phyloP scores from a whole-genome alignment of 2,888 invertebrate species.

The Epirrita christyi region DNA sequence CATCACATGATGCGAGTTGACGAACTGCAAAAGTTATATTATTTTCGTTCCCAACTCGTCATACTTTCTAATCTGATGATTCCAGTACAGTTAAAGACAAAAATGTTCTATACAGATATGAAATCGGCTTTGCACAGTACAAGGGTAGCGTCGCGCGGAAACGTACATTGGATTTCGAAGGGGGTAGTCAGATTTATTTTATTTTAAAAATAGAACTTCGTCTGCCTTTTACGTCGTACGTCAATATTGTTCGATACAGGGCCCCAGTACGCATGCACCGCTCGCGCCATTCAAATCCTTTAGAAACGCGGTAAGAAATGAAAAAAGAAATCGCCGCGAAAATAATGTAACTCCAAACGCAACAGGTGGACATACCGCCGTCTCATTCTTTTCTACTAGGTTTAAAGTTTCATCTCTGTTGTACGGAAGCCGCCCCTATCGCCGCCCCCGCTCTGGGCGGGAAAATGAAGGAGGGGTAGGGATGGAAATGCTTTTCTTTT shows the following conservation, averaged over 20 bases:
- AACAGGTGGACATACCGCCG: slow-evolving; percentile 81
- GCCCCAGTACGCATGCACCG: slow-evolving; percentile 75
- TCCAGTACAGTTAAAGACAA: too few species aligned
- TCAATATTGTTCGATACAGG: slow-evolving; percentile 73
- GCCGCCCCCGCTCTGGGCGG: slow-evolving; percentile 81
- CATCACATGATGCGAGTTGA: too few species aligned
- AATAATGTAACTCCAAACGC: slow-evolving; percentile 77
- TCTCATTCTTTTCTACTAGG: slow-evolving; percentile 82
- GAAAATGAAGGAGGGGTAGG: slow-evolving; percentile 81
- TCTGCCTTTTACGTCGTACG: slow-evolving; percentile 41
- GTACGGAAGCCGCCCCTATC: slow-evolving; percentile 80
- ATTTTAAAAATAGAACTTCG: slow-evolving; percentile 60
- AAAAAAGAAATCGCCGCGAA: slow-evolving; percentile 76
- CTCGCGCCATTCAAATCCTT: slow-evolving; percentile 75
- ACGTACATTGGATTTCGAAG: slow-evolving; percentile 9
- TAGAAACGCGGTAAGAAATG: slow-evolving; percentile 70
- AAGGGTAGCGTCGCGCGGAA: neutral
- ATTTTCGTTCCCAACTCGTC: too few species aligned
- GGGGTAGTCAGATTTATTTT: slow-evolving; percentile 7
- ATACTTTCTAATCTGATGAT: too few species aligned
- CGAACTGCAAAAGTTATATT: too few species aligned
- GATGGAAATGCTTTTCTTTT: slow-evolving; percentile 83
- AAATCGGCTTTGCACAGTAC: slow-evolving; percentile 5
- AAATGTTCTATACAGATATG: neutral
- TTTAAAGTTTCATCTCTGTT: slow-evolving; percentile 78